Evolutionary conservation across 2,888 invertebrate genomes (phyloP).

Genomic region (Agriotes lineatus): DNA sequence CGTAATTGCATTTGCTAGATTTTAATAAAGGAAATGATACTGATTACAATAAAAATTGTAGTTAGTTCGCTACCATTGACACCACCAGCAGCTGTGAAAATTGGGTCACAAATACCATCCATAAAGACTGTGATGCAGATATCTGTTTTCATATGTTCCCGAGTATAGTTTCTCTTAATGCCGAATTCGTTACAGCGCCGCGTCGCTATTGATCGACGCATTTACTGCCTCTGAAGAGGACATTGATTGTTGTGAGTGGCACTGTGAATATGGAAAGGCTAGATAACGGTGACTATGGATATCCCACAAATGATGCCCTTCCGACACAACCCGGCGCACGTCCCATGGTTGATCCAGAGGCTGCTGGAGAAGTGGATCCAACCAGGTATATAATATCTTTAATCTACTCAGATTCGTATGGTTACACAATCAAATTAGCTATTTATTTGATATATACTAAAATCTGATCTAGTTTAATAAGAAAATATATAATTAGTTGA

Average conservation of each 20-base stretch:
- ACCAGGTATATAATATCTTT: conserved; percentile 68
- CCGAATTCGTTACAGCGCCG: conserved; percentile 39
- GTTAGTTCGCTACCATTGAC: no score
- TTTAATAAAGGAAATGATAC: no score
- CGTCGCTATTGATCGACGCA: conserved; percentile 49
- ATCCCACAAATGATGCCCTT: conserved; percentile 47
- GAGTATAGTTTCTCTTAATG: conserved; percentile 23
- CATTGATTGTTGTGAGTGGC: conserved; percentile 50
- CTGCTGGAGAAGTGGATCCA: conserved; percentile 88
- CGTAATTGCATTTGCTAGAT: no score
- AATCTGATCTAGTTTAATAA: not conserved
- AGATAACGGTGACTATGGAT: conserved; percentile 58
- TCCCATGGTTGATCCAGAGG: conserved; percentile 86
- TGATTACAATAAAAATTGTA: no score
- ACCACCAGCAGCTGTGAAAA: no score
- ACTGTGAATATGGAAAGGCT: conserved; percentile 49
- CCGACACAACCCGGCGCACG: conserved; percentile 64
- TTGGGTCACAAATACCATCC: not conserved
- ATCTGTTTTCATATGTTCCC: conserved; percentile 1
- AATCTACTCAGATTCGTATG: not conserved
- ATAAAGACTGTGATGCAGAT: not conserved
- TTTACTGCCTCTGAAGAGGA: conserved; percentile 35
- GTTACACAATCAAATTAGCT: conserved; percentile 6
- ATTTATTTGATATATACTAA: not conserved
- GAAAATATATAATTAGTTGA: not conserved